Base-by-base conservation (phyloP, 2,888 invertebrate genomes). In the Torymus aiolomorphi region DNA sequence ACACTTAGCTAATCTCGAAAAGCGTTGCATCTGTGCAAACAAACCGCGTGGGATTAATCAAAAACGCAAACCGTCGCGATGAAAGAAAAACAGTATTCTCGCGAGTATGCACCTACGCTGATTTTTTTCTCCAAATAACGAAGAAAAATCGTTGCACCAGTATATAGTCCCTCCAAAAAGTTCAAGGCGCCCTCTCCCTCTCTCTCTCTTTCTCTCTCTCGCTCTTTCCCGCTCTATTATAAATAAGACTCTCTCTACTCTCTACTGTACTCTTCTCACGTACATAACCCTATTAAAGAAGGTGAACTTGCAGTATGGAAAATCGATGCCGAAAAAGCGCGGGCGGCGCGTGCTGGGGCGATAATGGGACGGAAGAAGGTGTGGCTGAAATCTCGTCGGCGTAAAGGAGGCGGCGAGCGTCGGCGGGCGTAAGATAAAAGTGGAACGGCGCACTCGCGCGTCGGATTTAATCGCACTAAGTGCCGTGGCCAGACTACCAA, bases 401-500 rank as follows among this genome's bases (percentile, higher is more conserved):
- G 49, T 76, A 83, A 71, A 82, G 79, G 83, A 76, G 76, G 61
- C 24, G 42, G 31, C 54, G 61, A 74, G 61, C 24, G 42, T 31
- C 54, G 61, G 14, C 61, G 66, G 73, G 70, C 24, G 18, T 12
- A 62, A 78, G 73, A 78, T 78, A 73, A 80, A 78, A 81, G 82
- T 71, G 74, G 72, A 82, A 76, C 73, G 78, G 66, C 49, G 42
- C 62, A 52, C 70, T n/a, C 56, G 16, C 69, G 72, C 82, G 86
- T 87, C 85, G 82, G 82, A 84, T 86, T 88, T 87, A 88, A 88
- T 88, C 87, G 86, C 85, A 84, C 86, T 85, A 86, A 88, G 87
- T 88, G 86, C 84, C 83, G 81, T 20, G 24, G 73, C 67, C 56
- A 79, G 69, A 69, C 72, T 63, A 69, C 83, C 83, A 83, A 84